Base-by-base conservation (phyloP, 1,140 invertebrate species). In the Saccostrea glomerata region DNA sequence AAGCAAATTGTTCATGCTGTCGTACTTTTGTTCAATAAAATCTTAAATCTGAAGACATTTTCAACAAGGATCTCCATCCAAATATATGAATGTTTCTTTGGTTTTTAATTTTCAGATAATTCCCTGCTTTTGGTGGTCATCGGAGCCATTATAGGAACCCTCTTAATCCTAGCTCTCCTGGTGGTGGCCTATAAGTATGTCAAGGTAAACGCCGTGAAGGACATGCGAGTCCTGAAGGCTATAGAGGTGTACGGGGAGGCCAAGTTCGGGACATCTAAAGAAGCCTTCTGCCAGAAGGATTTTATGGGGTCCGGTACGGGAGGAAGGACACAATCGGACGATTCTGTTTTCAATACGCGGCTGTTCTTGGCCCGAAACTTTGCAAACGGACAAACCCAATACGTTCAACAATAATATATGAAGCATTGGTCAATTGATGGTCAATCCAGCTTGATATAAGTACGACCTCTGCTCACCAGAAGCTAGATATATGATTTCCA, bases 241-340 rank as follows among this genome's bases (percentile, higher is more conserved):
- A 30, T 77, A 30, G 70, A 77, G 30, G 25, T 77, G 25, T 77
- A 77, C 25, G 70, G 70, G 15, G 70, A 77, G 70, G 70, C 70
- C 25, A 25, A 9, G 12, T 36, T 77, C 2, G 70, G 70, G 12
- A 77, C 70, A 23, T 77, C 70, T 36, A 77, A 77, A 36, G 70
- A 15, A 12, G 23, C 25, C 70, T 77, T 77, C 30, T 77, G 70
- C 11, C 25, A 30, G 13, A 25, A 77, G 23, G 70, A 77, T 15
- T 25, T 77, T 11, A 25, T 25, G 15, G 25, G 25, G 25, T 30
- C 70, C 13, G 25, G 70, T 36, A 77, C 25, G 25, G 25, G 4
- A 13, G 70, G 25, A 36, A 15, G 9, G 30, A 15, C 13, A 13
- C 30, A 25, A 77, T 77, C 70, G 25, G 15, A 12, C 25, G 13